Base-by-base conservation (phyloP, 2,888 invertebrate species). In the Gymnocheta viridis region DNA sequence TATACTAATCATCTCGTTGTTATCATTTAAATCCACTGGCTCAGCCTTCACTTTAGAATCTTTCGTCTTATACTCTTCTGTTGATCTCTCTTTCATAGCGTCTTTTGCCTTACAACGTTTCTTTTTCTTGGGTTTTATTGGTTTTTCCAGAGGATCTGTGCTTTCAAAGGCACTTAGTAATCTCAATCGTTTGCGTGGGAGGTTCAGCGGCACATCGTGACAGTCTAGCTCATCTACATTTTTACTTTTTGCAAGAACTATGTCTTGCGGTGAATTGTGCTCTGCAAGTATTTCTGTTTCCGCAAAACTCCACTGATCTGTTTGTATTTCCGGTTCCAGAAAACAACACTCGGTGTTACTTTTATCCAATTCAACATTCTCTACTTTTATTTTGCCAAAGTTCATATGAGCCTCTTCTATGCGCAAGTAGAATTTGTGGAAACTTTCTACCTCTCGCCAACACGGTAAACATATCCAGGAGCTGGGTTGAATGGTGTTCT, bases 341-440 rank as follows among this genome's bases (percentile, higher is more conserved):
- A 58, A 67, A 44, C 47, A 67, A 44, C 32, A 44, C 1, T 19
- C 62, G 0, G 14, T 10, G 9, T n/a, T 51, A 19, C 27, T 22
- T 58, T 47, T 41, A n/a, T 19, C 10, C 14, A 14, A 4, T 27
- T 64, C 41, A 4, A 7, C 14, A 49, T 49, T 4, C 29, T 76
- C 82, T 0, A 38, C 9, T 77, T 82, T 82, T 41, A 82, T 29
- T 35, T 49, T 58, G 5, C 64, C 54, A 77, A 70, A 38, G 19
- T 77, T 56, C 9, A 19, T 19, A 49, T 79, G 82, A 29, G 73
- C 73, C n/a, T 64, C 56, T 27, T 79, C 79, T 54, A 79, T 32
- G 14, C 82, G 78, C 19, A 66, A 62, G 54, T 70, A 82, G 27
- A 82, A 82, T 66, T 78, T 82, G n/a, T 82, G 72, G 44, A 82